Base-by-base conservation (phyloP, 2,797 vertebrate genomes). In the Galaxias olidus region DNA sequence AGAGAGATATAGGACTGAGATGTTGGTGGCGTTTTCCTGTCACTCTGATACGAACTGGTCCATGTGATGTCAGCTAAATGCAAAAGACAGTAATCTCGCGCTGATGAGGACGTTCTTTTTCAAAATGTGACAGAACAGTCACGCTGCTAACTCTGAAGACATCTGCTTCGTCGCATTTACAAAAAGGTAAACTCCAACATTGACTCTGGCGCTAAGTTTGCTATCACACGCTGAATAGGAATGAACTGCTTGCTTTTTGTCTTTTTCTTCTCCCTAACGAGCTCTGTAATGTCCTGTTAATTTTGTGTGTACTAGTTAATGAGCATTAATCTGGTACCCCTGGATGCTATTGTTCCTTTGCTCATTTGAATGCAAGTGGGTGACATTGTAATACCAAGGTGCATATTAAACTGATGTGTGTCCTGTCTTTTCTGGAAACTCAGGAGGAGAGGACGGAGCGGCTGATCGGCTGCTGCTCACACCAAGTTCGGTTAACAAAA, bases 341-440 rank as follows among this genome's bases (percentile, higher is more conserved):
- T 93, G 92, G 92, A 93, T 91, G 93, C 93, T 91, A 92, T 95
- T 95, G 94, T 95, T 93, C 92, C 62, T 70, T 78, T 88, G 91
- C 86, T 89, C 91, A 95, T 98, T 96, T 94, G 91, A 93, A 96
- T 96, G 93, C 93, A 94, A 95, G 96, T 96, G 89, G 85, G 70
- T 90, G 90, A 93, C 92, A 92, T 88, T 89, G 91, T 91, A 86
- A 87, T 88, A 91, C 89, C 90, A 92, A 93, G 93, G 94, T 92
- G 93, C 93, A 93, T 93, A 93, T 96, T 95, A 96, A 94, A 94
- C 88, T 93, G 94, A 93, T 94, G 93, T 89, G 86, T 90, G 92
- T 93, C 88, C 88, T 91, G 94, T 92, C 86, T 92, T 90, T 91
- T 91, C 91, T 91, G 92, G 92, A 91, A 94, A 70, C 90, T 89